A percentile compares a stretch with the other conserved stretches of the same genome.
These are phyloP conservation scores for Grus americana DNA, from an alignment of 2,113 vertebrate species.

Conservation along the genomic window DNA sequence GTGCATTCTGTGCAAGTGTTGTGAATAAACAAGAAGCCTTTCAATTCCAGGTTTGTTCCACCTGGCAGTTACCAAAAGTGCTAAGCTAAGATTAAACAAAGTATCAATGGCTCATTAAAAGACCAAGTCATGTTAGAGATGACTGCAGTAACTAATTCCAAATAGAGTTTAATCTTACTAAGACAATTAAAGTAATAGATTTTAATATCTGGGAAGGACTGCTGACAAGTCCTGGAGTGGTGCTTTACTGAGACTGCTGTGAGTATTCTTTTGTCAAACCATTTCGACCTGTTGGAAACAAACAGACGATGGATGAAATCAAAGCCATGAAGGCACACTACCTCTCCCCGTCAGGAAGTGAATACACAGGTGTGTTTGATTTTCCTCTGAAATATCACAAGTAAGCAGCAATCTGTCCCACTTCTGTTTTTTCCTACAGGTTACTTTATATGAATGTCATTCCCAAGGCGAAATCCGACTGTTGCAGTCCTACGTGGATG, in stretches of 20 bases:
- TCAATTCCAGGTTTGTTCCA: not conserved
- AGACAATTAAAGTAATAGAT: not conserved
- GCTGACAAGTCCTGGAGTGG: not conserved
- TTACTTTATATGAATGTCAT: slow-evolving; percentile 97
- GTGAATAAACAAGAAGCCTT: not conserved
- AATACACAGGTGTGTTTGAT: not conserved
- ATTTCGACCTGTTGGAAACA: not conserved
- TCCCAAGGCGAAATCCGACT: slow-evolving; percentile 95
- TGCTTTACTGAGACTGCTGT: not conserved
- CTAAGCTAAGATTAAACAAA: not conserved
- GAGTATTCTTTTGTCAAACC: not conserved
- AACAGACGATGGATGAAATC: not conserved
- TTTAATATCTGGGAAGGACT: not conserved
- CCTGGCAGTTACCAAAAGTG: not conserved
- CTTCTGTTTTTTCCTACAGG: slow-evolving; percentile 73
- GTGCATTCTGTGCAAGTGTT: not conserved
- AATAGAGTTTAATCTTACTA: not conserved
- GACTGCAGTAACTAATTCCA: not conserved
- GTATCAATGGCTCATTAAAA: not conserved
- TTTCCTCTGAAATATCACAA: not conserved
- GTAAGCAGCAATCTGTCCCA: not conserved
- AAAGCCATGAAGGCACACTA: not conserved
- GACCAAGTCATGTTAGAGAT: not conserved
- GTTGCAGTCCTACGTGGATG: slow-evolving; percentile 96
- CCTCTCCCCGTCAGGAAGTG: not conserved